Evolutionary conservation across 2,113 vertebrate species (phyloP), one percentile per base, ranked within the genome.

Genomic region (Jacana jacana): DNA sequence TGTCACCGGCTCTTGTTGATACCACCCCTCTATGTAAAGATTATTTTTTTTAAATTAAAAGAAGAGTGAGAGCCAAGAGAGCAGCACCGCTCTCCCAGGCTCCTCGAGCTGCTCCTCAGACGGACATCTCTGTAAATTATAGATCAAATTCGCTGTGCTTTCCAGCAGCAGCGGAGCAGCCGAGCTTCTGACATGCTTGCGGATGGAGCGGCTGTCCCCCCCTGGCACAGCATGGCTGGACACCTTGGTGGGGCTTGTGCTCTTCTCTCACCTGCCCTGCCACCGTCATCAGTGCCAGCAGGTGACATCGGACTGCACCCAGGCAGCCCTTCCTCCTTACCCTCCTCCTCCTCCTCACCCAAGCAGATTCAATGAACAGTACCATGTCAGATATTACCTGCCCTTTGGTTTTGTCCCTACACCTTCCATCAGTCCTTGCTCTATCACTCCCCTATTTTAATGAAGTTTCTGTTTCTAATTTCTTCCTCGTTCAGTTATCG

Each of bases 71-170:
- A 89, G 31, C 39, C 16, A 57, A 49, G 76, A 90, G 70, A 27
- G 69, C 70, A 91, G 65, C 1, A 1, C 70, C 2, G 23, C 44
- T 96, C 76, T 80, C 92, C 82, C 77, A 71, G 64, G 72, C 76
- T 88, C 17, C 5, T 58, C 4, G 2, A 78, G 92, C 78, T 0
- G 4, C 39, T 94, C 77, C 84, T 89, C 55, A 88, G 93, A 46
- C 2, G 23, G 81, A 66, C 86, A 30, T 64, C 27, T 80, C 81
- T 89, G 65, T 96, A 85, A 97, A 95, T 96, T 92, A 97, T 84
- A 86, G 81, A 94, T 96, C 31, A 39, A 44, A 82, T 77, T 81
- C 20, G 1, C 78, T 7, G 22, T 2, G 10, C 84, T 91, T 84
- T 63, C 81, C 85, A 57, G 88, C 92, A 86, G 79, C 75, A 8